Evolutionary conservation across 2,797 vertebrate species (phyloP).

Genomic region (Picus viridis): DNA sequence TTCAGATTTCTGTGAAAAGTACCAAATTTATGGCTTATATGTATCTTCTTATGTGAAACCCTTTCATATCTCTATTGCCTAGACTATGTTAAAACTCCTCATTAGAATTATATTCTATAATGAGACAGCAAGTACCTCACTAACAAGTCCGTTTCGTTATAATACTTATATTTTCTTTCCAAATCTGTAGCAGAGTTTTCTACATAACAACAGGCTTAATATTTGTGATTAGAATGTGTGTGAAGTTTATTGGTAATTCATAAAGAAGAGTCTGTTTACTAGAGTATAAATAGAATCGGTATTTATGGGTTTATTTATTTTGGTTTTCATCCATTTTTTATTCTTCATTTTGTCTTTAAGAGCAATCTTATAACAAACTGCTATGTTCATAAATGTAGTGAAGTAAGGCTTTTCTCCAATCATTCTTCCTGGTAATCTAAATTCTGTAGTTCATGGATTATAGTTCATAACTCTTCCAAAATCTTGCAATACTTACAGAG

Average conservation of each 20-base stretch:
- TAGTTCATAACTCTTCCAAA: neutral
- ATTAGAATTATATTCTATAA: neutral
- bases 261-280: neutral
- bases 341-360: neutral
- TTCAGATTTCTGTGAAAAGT: neutral
- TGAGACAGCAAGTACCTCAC: neutral
- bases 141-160: neutral
- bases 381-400: neutral
- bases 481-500: neutral
- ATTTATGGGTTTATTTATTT: neutral
- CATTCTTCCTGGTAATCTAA: neutral
- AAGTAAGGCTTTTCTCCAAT: neutral
- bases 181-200: neutral
- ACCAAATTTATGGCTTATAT: neutral
- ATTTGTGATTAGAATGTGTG: neutral
- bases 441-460: neutral
- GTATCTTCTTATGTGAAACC: neutral
- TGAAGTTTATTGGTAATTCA: neutral
- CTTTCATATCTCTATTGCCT: neutral
- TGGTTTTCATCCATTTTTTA: neutral
- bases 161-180: neutral
- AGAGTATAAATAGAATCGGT: neutral
- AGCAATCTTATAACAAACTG: neutral
- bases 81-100: neutral
- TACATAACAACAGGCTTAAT: neutral